Evolutionary conservation across 2,113 vertebrate genomes (phyloP).

Genomic region (Climacteris rufus): DNA sequence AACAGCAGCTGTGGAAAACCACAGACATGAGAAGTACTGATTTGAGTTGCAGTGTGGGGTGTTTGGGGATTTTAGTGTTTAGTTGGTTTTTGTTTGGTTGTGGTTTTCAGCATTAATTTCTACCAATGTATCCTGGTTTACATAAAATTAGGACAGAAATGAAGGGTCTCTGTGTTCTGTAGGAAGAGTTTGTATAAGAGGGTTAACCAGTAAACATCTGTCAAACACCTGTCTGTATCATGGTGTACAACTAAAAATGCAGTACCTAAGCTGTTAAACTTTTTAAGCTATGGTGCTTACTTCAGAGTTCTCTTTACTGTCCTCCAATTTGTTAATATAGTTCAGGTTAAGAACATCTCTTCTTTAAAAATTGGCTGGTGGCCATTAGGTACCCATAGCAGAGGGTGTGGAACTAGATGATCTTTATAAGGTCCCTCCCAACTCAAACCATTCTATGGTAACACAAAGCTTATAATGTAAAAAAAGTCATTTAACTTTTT

Average conservation of each 20-base stretch:
- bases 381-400: not conserved
- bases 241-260: not conserved
- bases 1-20: not conserved
- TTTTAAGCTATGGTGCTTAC: not conserved
- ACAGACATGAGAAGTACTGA: not conserved
- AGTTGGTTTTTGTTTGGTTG: not conserved
- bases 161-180: not conserved
- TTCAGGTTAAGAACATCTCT: not conserved
- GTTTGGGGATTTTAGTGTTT: not conserved
- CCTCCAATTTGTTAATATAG: not conserved
- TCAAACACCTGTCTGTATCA: not conserved
- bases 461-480: not conserved
- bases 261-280: not conserved
- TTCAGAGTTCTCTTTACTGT: not conserved
- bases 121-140: not conserved
- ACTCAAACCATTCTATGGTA: not conserved
- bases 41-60: not conserved
- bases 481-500: not conserved
- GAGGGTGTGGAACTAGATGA: not conserved
- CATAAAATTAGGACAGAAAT: not conserved
- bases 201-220: not conserved
- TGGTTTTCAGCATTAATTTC: not conserved
- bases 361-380: not conserved
- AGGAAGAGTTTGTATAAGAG: not conserved
- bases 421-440: not conserved